These are phyloP conservation scores for Digitonthophagus gazella DNA, from an alignment of 2,888 invertebrate genomes.

Conservation along the genomic window DNA sequence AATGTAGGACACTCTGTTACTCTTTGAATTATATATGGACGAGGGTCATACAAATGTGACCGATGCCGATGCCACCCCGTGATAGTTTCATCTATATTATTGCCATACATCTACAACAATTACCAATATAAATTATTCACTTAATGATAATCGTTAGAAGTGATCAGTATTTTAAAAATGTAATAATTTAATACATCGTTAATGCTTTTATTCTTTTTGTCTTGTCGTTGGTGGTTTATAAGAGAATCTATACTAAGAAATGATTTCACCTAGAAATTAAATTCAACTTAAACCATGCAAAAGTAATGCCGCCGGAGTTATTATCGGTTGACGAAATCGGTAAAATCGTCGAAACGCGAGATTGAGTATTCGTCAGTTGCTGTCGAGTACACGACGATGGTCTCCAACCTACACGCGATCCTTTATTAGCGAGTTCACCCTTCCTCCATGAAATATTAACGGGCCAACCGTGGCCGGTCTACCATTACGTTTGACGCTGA, in stretches of 20 bases:
- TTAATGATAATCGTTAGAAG: too few species aligned
- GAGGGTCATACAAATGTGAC: neutral
- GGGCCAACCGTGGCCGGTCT: conserved; percentile 22
- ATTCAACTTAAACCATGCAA: neutral
- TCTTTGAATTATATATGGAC: neutral
- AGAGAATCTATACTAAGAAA: neutral
- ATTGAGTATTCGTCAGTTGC: conserved; percentile 9
- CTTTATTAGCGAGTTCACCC: conserved; percentile 32
- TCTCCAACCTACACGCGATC: conserved; percentile 31
- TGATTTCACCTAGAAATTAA: neutral
- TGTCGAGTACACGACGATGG: conserved; percentile 19
- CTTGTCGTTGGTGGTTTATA: neutral
- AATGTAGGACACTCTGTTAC: neutral
- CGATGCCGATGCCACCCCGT: neutral
- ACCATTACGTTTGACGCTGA: conserved; percentile 13
- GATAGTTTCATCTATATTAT: too few species aligned
- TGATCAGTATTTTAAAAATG: too few species aligned
- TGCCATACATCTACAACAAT: too few species aligned
- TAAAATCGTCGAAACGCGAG: neutral
- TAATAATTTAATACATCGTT: too few species aligned
- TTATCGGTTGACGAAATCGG: neutral
- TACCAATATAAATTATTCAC: too few species aligned
- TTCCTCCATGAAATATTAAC: conserved; percentile 34
- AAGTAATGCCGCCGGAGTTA: neutral
- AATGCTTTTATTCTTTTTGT: neutral